Percentiles rank a stretch among this genome's conserved stretches.
Conservation (phyloP, 2,797 vertebrate genomes). For the Hippocampus kuda region DNA sequence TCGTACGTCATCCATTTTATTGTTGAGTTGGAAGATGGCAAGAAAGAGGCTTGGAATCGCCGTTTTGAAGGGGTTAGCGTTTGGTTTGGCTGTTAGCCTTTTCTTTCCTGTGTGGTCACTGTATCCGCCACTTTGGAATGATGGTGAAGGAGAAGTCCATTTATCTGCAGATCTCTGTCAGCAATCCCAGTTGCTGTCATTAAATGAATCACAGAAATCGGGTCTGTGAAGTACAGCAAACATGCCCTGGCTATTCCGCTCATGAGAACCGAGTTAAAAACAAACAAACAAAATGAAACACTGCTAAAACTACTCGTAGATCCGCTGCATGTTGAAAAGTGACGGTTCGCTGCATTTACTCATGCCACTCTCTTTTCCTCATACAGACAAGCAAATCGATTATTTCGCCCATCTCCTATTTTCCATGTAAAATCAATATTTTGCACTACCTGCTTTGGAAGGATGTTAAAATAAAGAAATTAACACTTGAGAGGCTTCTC, state of each 20-base stretch:
- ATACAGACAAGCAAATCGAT: neutral
- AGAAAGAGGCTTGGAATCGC: neutral
- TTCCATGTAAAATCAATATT: neutral
- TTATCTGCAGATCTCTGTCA: neutral
- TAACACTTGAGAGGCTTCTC: conserved; percentile 26
- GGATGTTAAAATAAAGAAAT: conserved; percentile 19
- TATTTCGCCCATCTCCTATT: neutral
- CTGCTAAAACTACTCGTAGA: too few species aligned
- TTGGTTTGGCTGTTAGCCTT: neutral
- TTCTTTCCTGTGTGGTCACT: neutral
- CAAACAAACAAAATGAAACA: too few species aligned
- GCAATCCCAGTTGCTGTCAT: neutral
- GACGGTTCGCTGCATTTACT: too few species aligned
- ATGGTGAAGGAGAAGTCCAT: neutral
- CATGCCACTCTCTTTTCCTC: too few species aligned
- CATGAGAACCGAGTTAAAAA: too few species aligned
- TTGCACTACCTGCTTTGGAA: conserved; percentile 26
- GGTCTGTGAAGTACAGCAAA: too few species aligned
- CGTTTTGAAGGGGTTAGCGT: neutral
- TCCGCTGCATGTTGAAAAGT: too few species aligned
- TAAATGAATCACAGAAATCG: neutral
- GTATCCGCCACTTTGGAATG: too few species aligned
- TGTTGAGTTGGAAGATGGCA: neutral
- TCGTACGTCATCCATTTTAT: neutral
- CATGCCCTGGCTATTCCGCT: too few species aligned